Base-by-base conservation (phyloP, 1,140 invertebrate species). In the Camponotus vicinus region DNA sequence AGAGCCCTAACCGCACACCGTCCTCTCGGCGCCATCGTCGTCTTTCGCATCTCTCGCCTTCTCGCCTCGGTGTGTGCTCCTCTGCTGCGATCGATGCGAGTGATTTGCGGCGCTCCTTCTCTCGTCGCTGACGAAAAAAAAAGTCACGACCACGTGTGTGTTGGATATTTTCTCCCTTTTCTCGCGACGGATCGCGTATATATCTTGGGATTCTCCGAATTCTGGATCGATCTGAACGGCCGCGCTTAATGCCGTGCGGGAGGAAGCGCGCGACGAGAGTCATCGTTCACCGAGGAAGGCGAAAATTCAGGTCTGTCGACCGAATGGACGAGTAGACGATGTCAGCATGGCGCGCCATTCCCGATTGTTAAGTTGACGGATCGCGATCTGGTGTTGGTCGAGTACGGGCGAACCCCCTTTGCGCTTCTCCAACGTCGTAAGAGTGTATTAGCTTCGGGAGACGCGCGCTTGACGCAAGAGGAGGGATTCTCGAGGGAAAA, bases 331-430 rank as follows among this genome's bases (percentile, higher is more conserved):
- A 40, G 21, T 32, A 85, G 32, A 67, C 70, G 49, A 82, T 75
- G 71, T 77, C 82, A 85, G 69, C 89, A 90, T 90, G 89, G 73
- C 77, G 77, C 79, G 61, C 57, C 84, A 84, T 90, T 79, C 83
- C 67, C 89, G 86, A 88, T 88, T 86, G 67, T 87, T 64, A 85
- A 83, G 85, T 63, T 64, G 42, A 71, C 78, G 85, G 85, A 75
- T 45, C 63, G 90, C 64, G 88, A 84, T 73, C 69, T 73, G 27
- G 78, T 61, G 63, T 82, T 71, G 71, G 64, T 86, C 55, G 64
- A 77, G 86, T 61, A 78, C 70, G 64, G 70, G 69, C 67, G 57
- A 27, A 32, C 52, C 37, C 57, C 83, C 27, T 27, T 40, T n/a
- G 18, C 55, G 0, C 55, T 21, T 59, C 55, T 66, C 11, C 37